Evolutionary conservation across 2,888 invertebrate genomes (phyloP), one percentile per base, ranked within the genome.

Genomic region (Synergus japonicus): DNA sequence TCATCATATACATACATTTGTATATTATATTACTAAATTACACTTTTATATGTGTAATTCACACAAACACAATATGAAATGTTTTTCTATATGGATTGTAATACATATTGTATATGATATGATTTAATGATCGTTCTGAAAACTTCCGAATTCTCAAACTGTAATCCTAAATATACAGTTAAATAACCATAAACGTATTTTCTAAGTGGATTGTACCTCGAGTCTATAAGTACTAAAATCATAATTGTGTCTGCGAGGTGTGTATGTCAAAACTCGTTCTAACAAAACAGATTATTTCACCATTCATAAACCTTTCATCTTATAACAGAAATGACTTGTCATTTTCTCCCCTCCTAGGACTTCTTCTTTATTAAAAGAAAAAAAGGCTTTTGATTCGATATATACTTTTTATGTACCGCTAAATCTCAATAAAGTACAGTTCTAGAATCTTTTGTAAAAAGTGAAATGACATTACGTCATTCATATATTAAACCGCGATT

Each of bases 341-440:
- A 18, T 22, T 60, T 60, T 60, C 22, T 60, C 18, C 22, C 60
- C 60, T 60, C 60, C 10, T 9, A 9, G 22, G 60, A 60, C 60
- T 60, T 22, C 60, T 60, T 22, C 60, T 60, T 22, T 60, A 60
- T 60, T 60, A 22, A 60, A 60, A 60, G 60, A 10, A 58, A 58
- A 60, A 60, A 60, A 60, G 29, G 18, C 60, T 10, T 9, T 60
- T 12, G 18, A 60, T 22, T 60, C 10, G 18, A 60, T 60, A 60
- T 2, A 18, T 60, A 18, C 60, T 60, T 60, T 60, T 58, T 60
- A 10, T 0, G 12, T 60, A 22, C 60, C 22, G 22, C 60, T 60
- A 22, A 60, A 60, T 60, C 60, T 60, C 12, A 22, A 60, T 60
- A 60, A 60, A 60, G 60, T 60, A 60, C 60, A 60, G 60, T 60